Conservation (phyloP, 2,888 invertebrate species). For the Machimus atricapillus region DNA sequence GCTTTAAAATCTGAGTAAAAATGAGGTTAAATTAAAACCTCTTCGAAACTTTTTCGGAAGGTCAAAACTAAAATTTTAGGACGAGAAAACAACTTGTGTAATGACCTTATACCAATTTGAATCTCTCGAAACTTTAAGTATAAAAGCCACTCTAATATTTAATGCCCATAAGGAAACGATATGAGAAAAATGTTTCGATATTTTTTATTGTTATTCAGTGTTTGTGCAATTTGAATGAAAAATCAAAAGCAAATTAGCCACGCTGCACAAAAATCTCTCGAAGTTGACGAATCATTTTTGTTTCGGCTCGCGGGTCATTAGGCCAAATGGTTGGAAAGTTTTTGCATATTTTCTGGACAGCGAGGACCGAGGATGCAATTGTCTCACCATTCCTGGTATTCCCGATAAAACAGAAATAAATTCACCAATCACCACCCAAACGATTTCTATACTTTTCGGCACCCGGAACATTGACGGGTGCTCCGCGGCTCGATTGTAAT, state of each 20-base stretch:
- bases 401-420: not conserved
- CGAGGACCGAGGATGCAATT: not conserved
- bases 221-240: not conserved
- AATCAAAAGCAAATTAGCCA: not conserved
- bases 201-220: no score
- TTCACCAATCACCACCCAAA: not conserved
- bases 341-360: not conserved
- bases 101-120: no score
- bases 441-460: not conserved
- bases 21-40: no score
- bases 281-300: not conserved
- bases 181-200: no score
- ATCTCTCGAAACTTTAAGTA: no score
- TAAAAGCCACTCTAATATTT: no score
- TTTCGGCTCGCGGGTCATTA: not conserved
- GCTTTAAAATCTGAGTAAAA: no score
- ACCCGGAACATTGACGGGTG: not conserved
- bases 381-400: not conserved
- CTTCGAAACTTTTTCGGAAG: no score
- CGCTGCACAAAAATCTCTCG: not conserved
- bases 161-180: no score
- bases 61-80: no score
- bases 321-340: not conserved
- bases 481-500: not conserved
- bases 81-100: no score